phyloP scores from a whole-genome alignment of 2,113 vertebrate species.

The Neogale vison region DNA sequence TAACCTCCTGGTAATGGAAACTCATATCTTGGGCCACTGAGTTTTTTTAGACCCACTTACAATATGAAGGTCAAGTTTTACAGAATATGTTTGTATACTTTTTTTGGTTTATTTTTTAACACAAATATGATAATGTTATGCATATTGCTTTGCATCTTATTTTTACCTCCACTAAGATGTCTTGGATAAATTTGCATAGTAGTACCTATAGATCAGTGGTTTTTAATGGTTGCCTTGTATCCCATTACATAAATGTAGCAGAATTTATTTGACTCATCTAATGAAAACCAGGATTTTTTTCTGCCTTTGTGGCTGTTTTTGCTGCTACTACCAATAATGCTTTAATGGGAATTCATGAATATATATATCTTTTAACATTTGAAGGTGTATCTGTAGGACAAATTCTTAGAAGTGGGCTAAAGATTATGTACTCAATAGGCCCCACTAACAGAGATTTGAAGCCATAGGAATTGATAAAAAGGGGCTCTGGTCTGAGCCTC shows the following conservation, averaged over 20 bases:
- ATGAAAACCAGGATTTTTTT: not conserved
- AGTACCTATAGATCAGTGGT: not conserved
- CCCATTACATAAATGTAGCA: not conserved
- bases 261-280: not conserved
- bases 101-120: not conserved
- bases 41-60: not conserved
- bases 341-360: not conserved
- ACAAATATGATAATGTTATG: not conserved
- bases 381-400: not conserved
- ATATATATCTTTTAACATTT: not conserved
- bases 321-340: not conserved
- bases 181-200: not conserved
- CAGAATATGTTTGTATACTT: not conserved
- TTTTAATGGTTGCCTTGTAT: not conserved
- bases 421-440: not conserved
- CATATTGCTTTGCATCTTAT: not conserved
- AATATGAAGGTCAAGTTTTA: not conserved
- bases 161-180: not conserved
- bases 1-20: not conserved
- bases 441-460: not conserved
- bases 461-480: not conserved
- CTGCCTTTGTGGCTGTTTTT: not conserved
- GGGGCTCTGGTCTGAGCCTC: not conserved
- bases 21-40: not conserved
- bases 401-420: not conserved